Percentiles rank a stretch among this genome's conserved stretches.
Conservation (phyloP, 2,113 vertebrate genomes). For the Pseudorasbora parva region DNA sequence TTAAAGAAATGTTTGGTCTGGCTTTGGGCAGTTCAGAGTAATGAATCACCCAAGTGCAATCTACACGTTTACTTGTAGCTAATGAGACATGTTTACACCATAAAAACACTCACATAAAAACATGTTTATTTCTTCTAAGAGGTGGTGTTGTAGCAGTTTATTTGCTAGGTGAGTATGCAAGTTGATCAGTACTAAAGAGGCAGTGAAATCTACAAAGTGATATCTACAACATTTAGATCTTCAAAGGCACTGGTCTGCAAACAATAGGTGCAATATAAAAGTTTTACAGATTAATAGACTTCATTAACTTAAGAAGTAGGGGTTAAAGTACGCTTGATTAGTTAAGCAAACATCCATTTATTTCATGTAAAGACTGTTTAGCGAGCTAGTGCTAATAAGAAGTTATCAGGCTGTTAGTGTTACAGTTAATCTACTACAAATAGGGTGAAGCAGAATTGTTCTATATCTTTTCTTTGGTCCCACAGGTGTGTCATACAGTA, state of each 20-base stretch:
- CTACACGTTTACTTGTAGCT: not conserved
- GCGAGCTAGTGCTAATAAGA: not conserved
- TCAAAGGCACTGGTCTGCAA: not conserved
- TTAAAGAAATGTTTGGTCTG: not conserved
- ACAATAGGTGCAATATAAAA: not conserved
- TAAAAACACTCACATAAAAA: not conserved
- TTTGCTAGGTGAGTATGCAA: not conserved
- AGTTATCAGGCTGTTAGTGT: not conserved
- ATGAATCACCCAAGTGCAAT: not conserved
- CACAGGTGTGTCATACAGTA: not conserved
- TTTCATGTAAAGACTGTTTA: not conserved
- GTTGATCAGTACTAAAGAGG: not conserved
- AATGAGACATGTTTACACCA: not conserved
- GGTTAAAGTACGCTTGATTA: not conserved
- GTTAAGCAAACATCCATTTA: not conserved
- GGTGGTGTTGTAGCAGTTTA: not conserved
- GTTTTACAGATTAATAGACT: not conserved
- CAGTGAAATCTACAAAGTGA: not conserved
- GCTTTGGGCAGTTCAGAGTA: not conserved
- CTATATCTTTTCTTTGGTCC: not conserved
- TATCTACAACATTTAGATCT: not conserved
- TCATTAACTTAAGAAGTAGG: not conserved
- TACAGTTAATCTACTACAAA: not conserved
- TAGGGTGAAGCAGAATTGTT: not conserved
- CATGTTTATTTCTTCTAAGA: constrained; percentile 14